Base-by-base conservation (phyloP, 2,113 vertebrate species). In the Malurus melanocephalus region DNA sequence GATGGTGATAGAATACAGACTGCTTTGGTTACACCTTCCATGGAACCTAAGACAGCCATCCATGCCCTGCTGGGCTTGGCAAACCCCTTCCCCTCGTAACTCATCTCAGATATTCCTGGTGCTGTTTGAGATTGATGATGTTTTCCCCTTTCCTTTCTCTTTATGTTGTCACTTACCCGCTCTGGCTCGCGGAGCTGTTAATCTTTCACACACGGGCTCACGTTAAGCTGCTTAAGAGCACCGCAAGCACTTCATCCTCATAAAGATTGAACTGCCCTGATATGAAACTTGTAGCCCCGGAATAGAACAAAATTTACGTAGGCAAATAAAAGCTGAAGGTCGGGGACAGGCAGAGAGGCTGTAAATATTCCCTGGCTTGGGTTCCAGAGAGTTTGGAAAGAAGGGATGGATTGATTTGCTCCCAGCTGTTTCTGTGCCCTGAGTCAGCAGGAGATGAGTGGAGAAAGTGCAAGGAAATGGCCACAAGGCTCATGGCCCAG, bases 221-320 rank as follows among this genome's bases (percentile, higher is more conserved):
- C 77, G 73, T 94, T 94, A 94, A 96, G 94, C 90, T 90, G 94
- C 90, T 96, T 96, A 95, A 94, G 92, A 93, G 92, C 92, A 60
- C 87, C 75, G 93, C 94, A 95, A 93, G 95, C 92, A 94, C 95
- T 96, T 96, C 51, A 95, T 95, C 92, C 94, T 96, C 90, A 95
- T 95, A 94, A 96, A 96, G 96, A 95, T 81, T 96, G 94, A 95
- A 93, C 94, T 95, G 94, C 95, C 94, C 89, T 92, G 93, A 95
- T 93, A 95, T 93, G 93, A 93, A 94, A 95, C 87, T 92, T 92
- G 75, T 79, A 92, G 78, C 84, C 91, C 60, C 49, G 28, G 87
- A 96, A 93, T 80, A 91, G 90, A 93, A 85, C 82, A 83, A 93
- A 93, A 96, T 95, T 91, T 96, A 94, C 73, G 74, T 94, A 96